Evolutionary conservation across 2,113 vertebrate species (phyloP).

Genomic region (Anseranas semipalmata): DNA sequence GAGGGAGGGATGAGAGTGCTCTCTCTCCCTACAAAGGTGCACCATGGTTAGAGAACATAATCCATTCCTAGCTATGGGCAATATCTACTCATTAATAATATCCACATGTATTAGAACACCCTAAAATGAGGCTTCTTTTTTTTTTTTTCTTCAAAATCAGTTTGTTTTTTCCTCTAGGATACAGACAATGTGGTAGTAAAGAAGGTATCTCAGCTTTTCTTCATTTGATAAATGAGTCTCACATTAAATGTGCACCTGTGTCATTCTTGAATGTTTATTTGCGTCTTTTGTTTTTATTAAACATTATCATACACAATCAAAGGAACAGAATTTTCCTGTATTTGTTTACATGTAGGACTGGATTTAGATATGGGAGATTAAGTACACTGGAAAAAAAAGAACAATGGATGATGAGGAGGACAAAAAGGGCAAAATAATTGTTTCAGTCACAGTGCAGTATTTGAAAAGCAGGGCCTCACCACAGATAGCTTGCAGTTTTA

Average conservation of each 20-base stretch:
- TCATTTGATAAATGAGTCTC: neutral
- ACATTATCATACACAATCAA: neutral
- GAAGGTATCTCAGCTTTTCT: neutral
- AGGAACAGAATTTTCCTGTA: neutral
- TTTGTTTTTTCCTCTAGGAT: neutral
- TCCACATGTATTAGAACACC: neutral
- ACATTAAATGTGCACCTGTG: neutral
- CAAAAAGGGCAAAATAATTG: neutral
- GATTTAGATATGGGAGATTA: neutral
- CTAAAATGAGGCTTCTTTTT: neutral
- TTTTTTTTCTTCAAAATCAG: neutral
- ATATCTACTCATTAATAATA: neutral
- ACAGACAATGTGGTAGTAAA: neutral
- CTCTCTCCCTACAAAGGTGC: neutral
- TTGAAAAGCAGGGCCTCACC: conserved; percentile 31
- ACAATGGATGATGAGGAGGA: neutral
- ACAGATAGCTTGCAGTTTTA: conserved; percentile 9
- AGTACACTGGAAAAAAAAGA: neutral
- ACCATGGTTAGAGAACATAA: neutral
- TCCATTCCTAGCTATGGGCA: neutral
- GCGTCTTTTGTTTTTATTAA: neutral
- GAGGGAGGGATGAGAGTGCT: neutral
- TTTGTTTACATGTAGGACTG: neutral
- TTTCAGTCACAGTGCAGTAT: neutral
- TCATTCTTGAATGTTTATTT: neutral